Percentiles rank a stretch among this genome's conserved stretches.
phyloP scores from a whole-genome alignment of 2,888 invertebrate species.

The Drosophila lacicola region DNA sequence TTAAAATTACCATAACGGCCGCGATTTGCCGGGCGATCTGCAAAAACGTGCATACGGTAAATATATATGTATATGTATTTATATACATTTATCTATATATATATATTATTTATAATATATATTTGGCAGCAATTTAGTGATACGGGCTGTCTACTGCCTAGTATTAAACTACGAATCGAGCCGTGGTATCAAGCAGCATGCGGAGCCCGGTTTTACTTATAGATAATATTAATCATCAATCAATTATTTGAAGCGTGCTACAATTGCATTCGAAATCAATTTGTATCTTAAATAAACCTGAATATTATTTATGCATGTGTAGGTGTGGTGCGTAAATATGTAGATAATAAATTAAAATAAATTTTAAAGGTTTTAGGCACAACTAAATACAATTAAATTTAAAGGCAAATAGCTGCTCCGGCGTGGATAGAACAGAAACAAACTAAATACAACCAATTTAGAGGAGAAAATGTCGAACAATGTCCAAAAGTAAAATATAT shows the following conservation, averaged over 20 bases:
- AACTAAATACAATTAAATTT: not conserved
- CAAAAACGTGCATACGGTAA: constrained; percentile 7
- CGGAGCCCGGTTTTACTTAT: constrained; percentile 20
- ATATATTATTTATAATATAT: constrained; percentile 2
- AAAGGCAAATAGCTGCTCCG: constrained; percentile 3
- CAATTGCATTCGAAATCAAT: constrained; percentile 28
- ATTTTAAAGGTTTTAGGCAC: not conserved
- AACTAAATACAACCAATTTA: constrained; percentile 9
- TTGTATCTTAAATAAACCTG: constrained; percentile 11
- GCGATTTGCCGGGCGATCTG: constrained; percentile 85
- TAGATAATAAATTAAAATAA: not conserved
- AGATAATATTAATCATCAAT: not conserved
- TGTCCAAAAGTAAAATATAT: constrained; percentile 12
- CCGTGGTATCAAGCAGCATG: constrained; percentile 36
- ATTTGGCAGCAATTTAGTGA: constrained; percentile 9
- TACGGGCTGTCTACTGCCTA: constrained; percentile 32
- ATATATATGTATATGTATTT: not conserved
- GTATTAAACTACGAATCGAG: constrained; percentile 29
- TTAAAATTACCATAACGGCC: constrained; percentile 85
- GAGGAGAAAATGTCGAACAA: constrained; percentile 9
- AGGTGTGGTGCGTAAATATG: not conserved
- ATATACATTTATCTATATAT: not conserved
- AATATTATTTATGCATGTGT: constrained; percentile 4
- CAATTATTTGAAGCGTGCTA: constrained; percentile 47
- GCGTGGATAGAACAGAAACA: constrained; percentile 24